Percentiles rank a stretch among this genome's conserved stretches.
Conservation (phyloP, 2,888 invertebrate genomes). For the Argyresthia goedartella region DNA sequence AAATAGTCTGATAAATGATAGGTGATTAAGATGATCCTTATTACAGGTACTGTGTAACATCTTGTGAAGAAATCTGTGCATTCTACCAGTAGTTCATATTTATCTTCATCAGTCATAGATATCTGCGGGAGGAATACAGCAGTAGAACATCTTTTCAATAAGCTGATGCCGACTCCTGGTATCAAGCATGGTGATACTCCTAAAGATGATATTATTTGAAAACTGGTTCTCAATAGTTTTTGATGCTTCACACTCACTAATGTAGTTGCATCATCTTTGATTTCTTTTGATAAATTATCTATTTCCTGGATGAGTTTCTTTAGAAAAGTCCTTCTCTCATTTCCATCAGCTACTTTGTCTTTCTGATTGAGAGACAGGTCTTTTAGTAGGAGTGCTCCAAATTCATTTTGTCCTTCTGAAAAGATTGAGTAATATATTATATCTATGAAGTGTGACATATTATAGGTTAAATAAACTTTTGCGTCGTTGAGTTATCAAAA, state of each 20-base stretch:
- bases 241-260: constrained; percentile 77
- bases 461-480: too few species aligned
- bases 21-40: constrained; percentile 69
- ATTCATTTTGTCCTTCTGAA: constrained; percentile 38
- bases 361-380: neutral
- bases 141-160: constrained; percentile 48
- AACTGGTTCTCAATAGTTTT: constrained; percentile 70
- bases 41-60: constrained; percentile 55
- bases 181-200: constrained; percentile 77
- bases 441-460: too few species aligned
- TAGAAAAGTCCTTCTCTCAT: constrained; percentile 31
- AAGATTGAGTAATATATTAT: neutral
- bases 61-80: constrained; percentile 61
- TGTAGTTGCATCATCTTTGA: constrained; percentile 35
- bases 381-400: constrained; percentile 11
- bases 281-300: constrained; percentile 33
- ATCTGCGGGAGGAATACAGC: constrained; percentile 34
- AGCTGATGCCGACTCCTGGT: constrained; percentile 73
- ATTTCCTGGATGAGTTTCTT: constrained; percentile 50
- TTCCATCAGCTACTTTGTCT: neutral
- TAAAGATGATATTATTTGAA: constrained; percentile 74
- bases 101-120: constrained; percentile 51
- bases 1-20: constrained; percentile 73
- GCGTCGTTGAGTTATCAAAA: too few species aligned
- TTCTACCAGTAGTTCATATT: constrained; percentile 58